Evolutionary conservation across 2,888 invertebrate species (phyloP).

Genomic region (Metalampra italica): DNA sequence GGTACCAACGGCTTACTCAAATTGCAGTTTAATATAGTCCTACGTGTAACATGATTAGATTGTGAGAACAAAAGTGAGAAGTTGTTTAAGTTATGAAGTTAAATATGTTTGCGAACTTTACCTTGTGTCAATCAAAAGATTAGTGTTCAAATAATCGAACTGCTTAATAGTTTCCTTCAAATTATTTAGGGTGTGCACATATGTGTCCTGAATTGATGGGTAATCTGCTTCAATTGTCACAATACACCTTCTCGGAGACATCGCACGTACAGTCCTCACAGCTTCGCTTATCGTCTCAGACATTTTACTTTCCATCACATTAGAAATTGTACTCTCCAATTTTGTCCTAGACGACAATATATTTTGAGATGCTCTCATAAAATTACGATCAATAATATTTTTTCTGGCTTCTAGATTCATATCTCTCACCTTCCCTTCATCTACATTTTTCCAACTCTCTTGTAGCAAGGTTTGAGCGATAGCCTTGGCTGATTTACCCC

Average conservation of each 20-base stretch:
- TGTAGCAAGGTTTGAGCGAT: slow-evolving; percentile 83
- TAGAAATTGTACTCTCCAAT: slow-evolving; percentile 20
- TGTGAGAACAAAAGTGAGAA: too few species aligned
- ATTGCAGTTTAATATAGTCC: too few species aligned
- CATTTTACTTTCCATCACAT: slow-evolving; percentile 26
- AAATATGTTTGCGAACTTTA: slow-evolving; percentile 40
- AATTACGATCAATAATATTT: slow-evolving; percentile 34
- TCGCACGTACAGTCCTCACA: slow-evolving; percentile 42
- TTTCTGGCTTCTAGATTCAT: slow-evolving; percentile 43
- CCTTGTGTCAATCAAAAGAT: slow-evolving; percentile 82
- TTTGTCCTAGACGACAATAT: slow-evolving; percentile 35
- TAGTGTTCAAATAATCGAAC: slow-evolving; percentile 80
- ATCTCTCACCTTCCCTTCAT: slow-evolving; percentile 48
- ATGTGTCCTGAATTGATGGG: slow-evolving; percentile 72
- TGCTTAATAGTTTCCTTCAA: slow-evolving; percentile 81
- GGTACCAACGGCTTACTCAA: too few species aligned
- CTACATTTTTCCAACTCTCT: slow-evolving; percentile 78
- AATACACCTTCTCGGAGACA: slow-evolving; percentile 53
- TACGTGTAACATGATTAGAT: too few species aligned
- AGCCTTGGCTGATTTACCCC: slow-evolving; percentile 86
- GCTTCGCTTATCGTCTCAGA: slow-evolving; percentile 44
- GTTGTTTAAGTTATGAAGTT: background rate
- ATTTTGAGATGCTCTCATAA: slow-evolving; percentile 34
- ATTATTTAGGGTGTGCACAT: slow-evolving; percentile 77
- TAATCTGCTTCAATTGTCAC: slow-evolving; percentile 56